Evolutionary conservation across 2,888 invertebrate species (phyloP), one percentile per base, ranked within the genome.

Genomic region (Amorpha juglandis): DNA sequence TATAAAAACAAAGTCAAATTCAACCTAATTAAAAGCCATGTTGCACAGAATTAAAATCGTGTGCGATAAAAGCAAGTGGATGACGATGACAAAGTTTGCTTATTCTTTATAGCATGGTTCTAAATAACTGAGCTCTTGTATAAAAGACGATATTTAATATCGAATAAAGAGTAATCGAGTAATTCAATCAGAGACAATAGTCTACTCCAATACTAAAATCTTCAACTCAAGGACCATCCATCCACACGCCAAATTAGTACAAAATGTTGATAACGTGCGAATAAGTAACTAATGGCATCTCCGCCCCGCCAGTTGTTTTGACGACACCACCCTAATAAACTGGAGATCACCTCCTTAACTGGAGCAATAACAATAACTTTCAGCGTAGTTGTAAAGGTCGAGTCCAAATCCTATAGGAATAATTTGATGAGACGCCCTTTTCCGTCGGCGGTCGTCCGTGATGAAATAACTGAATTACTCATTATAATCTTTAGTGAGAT

Each of bases 401-500:
- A 70, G 67, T 70, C 68, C 68, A 72, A 74, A 71, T 69, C 73
- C 74, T 69, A 69, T 70, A 72, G 75, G 79, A 80, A 79, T 79
- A 79, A 80, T 80, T 78, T 77, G 78, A 74, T 75, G 71, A 73
- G 73, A 75, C 71, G 70, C 70, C 73, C 70, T 67, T 53, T 70
- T 70, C 65, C 71, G 65, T 62, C 67, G 64, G 67, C 70, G 67
- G 71, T 70, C 68, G 70, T 65, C 68, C 65, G 71, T 72, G 75
- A 74, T 75, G 76, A 76, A 77, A 79, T 77, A 75, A 71, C 71
- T 70, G 73, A 78, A 82, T 80, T 78, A 74, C 75, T 79, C 74
- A 76, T 78, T 79, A 80, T 80, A 81, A 82, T 82, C 81, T 79
- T 81, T 75, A 78, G 78, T 74, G 72, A 78, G 74, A 78, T 78